Percentiles rank a stretch among this genome's conserved stretches.
phyloP scores from a whole-genome alignment of 2,888 invertebrate species.

The Furcula furcula region DNA sequence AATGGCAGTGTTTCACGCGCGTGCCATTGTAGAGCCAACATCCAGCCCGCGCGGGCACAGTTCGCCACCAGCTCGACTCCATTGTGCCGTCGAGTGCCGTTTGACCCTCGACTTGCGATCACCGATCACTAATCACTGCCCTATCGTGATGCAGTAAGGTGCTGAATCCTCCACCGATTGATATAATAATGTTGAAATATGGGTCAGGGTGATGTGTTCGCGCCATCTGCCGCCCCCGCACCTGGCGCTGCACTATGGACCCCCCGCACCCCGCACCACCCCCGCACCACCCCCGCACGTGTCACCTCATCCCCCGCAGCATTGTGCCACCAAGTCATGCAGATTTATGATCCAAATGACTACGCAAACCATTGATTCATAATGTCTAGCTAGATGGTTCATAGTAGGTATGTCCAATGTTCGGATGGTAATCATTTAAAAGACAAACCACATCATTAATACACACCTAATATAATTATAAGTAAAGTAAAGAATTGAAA shows the following conservation, averaged over 20 bases:
- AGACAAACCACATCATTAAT: no score
- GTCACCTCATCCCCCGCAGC: constrained; percentile 5
- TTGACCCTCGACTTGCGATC: constrained; percentile 10
- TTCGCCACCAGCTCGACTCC: not conserved
- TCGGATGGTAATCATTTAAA: no score
- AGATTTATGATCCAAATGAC: constrained; percentile 52
- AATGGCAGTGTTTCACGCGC: not conserved
- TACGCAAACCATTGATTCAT: no score
- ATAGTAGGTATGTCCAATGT: no score
- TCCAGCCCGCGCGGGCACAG: not conserved
- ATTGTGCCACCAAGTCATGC: constrained; percentile 43
- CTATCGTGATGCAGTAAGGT: not conserved
- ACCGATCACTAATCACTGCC: not conserved
- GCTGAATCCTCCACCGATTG: not conserved
- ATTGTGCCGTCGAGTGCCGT: constrained; percentile 3
- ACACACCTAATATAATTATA: no score
- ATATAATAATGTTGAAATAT: constrained; percentile 44
- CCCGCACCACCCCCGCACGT: constrained; percentile 11
- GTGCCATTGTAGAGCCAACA: not conserved
- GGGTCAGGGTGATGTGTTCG: constrained; percentile 46
- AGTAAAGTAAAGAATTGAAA: no score
- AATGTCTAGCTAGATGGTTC: no score
- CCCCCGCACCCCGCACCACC: constrained; percentile 12
- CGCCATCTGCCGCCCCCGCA: constrained; percentile 74
- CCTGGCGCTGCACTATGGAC: constrained; percentile 41